These are phyloP conservation scores for Lanius collurio DNA, from an alignment of 2,113 vertebrate genomes.

Conservation along the genomic window DNA sequence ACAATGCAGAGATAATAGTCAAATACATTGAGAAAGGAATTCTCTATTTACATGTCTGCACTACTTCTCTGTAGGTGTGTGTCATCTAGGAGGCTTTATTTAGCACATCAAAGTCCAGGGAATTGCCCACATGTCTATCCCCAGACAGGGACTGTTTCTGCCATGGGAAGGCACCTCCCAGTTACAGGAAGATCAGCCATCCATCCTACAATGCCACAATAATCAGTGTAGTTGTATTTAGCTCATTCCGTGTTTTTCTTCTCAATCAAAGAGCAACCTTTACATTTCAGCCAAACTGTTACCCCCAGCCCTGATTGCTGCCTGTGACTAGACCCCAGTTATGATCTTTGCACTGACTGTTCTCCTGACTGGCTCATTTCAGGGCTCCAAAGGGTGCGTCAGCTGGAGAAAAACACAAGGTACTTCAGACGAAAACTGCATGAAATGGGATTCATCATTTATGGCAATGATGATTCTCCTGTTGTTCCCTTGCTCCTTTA, in stretches of 20 bases:
- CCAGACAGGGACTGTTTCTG: neutral
- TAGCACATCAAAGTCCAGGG: neutral
- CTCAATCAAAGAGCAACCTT: neutral
- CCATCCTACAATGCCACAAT: neutral
- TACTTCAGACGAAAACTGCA: slow-evolving; percentile 87
- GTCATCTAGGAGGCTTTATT: neutral
- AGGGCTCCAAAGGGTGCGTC: slow-evolving; percentile 82
- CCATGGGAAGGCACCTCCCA: neutral
- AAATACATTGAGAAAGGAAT: neutral
- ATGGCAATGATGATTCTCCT: slow-evolving; percentile 87
- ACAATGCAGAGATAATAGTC: neutral
- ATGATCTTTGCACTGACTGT: neutral
- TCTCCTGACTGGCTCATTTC: slow-evolving; percentile 38
- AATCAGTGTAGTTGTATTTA: neutral
- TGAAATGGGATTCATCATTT: slow-evolving; percentile 93
- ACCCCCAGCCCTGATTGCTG: neutral
- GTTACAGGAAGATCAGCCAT: rapidly evolving
- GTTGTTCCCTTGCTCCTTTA: slow-evolving; percentile 90
- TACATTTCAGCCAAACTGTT: neutral
- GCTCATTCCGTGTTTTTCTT: neutral
- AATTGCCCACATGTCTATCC: neutral
- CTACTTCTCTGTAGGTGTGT: neutral
- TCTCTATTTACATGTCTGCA: neutral
- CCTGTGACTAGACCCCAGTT: neutral
- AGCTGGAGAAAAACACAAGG: slow-evolving; percentile 85